These are phyloP conservation scores for Cydia strobilella DNA, from an alignment of 1,140 invertebrate species.

Conservation along the genomic window DNA sequence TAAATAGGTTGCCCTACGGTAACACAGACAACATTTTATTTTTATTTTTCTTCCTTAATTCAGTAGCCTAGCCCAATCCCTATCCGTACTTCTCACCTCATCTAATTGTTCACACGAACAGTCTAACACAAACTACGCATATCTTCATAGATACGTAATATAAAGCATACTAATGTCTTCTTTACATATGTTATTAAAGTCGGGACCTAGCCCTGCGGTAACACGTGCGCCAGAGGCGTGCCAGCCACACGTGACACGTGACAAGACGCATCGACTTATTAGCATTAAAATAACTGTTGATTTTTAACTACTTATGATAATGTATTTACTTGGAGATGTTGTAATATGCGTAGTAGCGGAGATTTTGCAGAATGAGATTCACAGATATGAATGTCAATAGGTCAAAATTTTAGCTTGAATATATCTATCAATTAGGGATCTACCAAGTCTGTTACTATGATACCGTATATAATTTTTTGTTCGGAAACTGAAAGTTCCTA, in stretches of 20 bases:
- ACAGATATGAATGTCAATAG: neutral
- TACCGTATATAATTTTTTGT: no score
- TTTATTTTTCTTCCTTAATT: no score
- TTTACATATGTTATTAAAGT: neutral
- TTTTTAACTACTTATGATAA: conserved; percentile 1
- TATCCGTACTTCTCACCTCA: no score
- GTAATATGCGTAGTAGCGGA: neutral
- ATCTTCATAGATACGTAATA: neutral
- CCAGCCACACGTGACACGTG: conserved; percentile 3
- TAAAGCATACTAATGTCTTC: neutral
- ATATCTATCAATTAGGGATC: no score
- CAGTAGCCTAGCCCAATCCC: no score
- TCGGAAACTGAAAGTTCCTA: no score
- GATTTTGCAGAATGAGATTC: neutral
- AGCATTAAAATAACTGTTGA: neutral
- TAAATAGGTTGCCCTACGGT: no score
- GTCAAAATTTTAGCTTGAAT: neutral
- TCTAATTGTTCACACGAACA: no score
- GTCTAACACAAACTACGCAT: neutral
- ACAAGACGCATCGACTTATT: conserved; percentile 1
- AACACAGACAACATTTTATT: no score
- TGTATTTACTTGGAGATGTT: neutral
- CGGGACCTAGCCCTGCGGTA: conserved; percentile 4
- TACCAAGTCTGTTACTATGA: no score
- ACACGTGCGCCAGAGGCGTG: neutral